phyloP scores from a whole-genome alignment of 2,113 vertebrate genomes.

The Cepphus grylle region DNA sequence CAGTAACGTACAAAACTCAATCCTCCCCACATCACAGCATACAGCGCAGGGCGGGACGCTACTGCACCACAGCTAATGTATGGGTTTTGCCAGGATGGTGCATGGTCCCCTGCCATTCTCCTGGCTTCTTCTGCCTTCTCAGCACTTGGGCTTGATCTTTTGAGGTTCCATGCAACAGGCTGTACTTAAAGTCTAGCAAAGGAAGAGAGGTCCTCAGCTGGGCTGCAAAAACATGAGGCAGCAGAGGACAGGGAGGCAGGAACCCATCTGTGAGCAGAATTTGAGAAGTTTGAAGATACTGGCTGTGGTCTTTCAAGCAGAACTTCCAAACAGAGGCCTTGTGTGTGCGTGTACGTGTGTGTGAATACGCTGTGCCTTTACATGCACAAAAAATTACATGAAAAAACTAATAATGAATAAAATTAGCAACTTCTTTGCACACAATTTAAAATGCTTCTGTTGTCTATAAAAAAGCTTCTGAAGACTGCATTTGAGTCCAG shows the following conservation, averaged over 20 bases:
- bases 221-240: background rate
- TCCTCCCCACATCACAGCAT: no score
- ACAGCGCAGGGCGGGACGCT: background rate
- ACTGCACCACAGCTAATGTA: background rate
- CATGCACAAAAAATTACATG: background rate
- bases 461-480: background rate
- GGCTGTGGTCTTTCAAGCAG: background rate
- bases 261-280: background rate
- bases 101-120: background rate
- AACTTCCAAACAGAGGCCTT: background rate
- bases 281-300: background rate
- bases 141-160: background rate
- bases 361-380: background rate
- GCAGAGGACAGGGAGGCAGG: background rate
- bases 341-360: background rate
- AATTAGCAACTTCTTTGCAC: background rate
- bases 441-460: background rate
- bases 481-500: background rate
- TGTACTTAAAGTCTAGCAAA: background rate
- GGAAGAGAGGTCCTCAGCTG: background rate
- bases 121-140: background rate
- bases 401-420: background rate
- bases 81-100: background rate
- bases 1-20: fast-evolving
- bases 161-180: background rate